Percentiles rank a stretch among this genome's conserved stretches.
These are phyloP conservation scores for Sussaba pulchella DNA, from an alignment of 2,888 invertebrate species.

Conservation along the genomic window DNA sequence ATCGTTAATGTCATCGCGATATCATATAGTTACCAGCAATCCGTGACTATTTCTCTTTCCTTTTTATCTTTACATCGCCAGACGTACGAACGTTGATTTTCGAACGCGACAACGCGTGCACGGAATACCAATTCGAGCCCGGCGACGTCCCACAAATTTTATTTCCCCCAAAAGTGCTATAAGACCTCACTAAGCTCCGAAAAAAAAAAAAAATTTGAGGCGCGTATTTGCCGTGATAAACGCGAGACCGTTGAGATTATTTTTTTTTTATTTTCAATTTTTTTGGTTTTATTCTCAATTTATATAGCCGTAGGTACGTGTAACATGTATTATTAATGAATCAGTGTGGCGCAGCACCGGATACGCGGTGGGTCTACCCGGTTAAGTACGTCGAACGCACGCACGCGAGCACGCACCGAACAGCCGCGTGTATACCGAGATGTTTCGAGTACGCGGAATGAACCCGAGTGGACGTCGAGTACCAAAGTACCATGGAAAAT, in stretches of 20 bases:
- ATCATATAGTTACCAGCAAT: neutral
- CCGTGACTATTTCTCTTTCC: neutral
- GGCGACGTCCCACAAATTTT: too few species aligned
- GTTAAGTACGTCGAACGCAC: slow-evolving; percentile 35
- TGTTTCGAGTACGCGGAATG: slow-evolving; percentile 11
- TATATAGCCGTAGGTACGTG: slow-evolving; percentile 32
- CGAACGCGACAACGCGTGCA: neutral
- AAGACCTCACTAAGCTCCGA: slow-evolving; percentile 26
- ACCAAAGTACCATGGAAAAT: too few species aligned
- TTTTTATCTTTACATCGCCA: neutral
- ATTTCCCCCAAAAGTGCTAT: neutral
- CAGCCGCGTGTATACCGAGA: slow-evolving; percentile 34
- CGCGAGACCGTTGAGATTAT: slow-evolving; percentile 21
- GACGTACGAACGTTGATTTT: neutral
- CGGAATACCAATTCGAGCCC: neutral
- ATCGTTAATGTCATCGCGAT: neutral
- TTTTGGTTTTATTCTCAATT: slow-evolving; percentile 43
- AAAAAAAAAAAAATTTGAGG: slow-evolving; percentile 51
- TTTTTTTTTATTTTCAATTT: neutral
- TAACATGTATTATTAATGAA: slow-evolving; percentile 66
- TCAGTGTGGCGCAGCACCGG: slow-evolving; percentile 42
- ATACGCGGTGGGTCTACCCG: slow-evolving; percentile 42
- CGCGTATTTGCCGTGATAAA: slow-evolving; percentile 43
- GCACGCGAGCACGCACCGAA: slow-evolving; percentile 6
- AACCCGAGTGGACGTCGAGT: too few species aligned